Evolutionary conservation across 2,888 invertebrate species (phyloP).

Genomic region (Tyria jacobaeae): DNA sequence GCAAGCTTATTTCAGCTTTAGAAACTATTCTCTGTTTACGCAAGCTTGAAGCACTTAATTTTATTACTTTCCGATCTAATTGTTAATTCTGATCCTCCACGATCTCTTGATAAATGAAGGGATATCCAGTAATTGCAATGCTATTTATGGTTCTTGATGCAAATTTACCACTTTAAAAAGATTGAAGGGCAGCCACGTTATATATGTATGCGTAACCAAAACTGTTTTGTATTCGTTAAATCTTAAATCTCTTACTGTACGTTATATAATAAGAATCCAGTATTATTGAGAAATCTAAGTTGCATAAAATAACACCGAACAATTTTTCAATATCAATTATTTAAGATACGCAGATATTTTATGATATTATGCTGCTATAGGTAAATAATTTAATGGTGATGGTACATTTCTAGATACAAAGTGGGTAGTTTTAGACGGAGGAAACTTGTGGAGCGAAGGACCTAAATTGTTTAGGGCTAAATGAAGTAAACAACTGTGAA

Average conservation of each 20-base stretch:
- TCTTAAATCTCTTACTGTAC: neutral
- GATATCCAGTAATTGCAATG: neutral
- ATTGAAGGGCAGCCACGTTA: conserved; percentile 3
- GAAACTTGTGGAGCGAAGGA: conserved; percentile 19
- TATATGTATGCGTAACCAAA: conserved; percentile 7
- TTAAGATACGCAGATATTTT: conserved; percentile 38
- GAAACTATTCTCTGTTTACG: no score
- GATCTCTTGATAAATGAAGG: neutral
- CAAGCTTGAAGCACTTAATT: no score
- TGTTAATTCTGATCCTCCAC: neutral
- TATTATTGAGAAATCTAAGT: conserved; percentile 26
- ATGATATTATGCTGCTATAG: conserved; percentile 44
- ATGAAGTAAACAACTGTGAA: conserved; percentile 36
- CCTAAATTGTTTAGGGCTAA: conserved; percentile 26
- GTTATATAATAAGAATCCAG: conserved; percentile 2
- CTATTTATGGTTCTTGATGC: conserved; percentile 2
- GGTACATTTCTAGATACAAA: conserved; percentile 23
- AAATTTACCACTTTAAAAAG: neutral
- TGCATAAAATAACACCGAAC: conserved; percentile 22
- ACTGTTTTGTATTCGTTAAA: conserved; percentile 16
- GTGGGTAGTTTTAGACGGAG: neutral
- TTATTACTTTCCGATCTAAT: no score
- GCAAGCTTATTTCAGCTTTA: no score
- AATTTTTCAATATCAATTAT: conserved; percentile 22
- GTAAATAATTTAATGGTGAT: conserved; percentile 40